Evolutionary conservation across 1,140 invertebrate genomes (phyloP).

Genomic region (Apocrypta bakeri): DNA sequence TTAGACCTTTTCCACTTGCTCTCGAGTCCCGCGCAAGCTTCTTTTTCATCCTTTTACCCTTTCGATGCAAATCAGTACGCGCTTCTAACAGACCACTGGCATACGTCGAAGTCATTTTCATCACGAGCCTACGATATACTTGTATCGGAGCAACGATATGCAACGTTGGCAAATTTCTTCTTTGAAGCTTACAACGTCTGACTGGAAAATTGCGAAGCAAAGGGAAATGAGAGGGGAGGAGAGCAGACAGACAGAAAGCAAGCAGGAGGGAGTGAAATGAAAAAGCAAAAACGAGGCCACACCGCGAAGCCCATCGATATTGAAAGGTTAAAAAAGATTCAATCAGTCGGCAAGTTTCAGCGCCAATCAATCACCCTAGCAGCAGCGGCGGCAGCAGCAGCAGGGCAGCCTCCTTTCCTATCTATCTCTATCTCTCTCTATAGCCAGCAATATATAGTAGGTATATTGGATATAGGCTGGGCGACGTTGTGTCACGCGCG

Average conservation of each 20-base stretch:
- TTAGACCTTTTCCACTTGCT: not conserved
- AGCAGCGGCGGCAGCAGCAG: not conserved
- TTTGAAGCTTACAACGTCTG: too few species aligned
- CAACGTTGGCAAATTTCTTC: not conserved
- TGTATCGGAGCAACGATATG: not conserved
- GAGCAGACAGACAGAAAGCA: not conserved
- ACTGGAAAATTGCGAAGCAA: not conserved
- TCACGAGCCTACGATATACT: not conserved
- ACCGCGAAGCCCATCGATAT: constrained; percentile 65
- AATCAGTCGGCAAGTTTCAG: constrained; percentile 73
- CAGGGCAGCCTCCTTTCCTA: constrained; percentile 7
- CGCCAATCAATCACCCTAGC: constrained; percentile 70
- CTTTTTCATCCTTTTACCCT: not conserved
- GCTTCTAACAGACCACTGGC: too few species aligned
- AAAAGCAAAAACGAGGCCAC: constrained; percentile 21
- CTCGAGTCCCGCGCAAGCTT: not conserved
- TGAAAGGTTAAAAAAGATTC: constrained; percentile 73
- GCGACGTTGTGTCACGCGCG: constrained; percentile 35
- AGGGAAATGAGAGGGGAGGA: not conserved
- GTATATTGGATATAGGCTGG: not conserved
- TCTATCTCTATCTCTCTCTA: constrained; percentile 50
- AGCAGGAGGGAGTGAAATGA: not conserved
- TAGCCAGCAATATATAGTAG: not conserved
- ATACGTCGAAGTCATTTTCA: not conserved
- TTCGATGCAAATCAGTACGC: too few species aligned